A percentile compares a stretch with the other conserved stretches of the same genome.
These are phyloP conservation scores for Heliconius hermathena DNA, from an alignment of 1,140 invertebrate species.

Conservation along the genomic window DNA sequence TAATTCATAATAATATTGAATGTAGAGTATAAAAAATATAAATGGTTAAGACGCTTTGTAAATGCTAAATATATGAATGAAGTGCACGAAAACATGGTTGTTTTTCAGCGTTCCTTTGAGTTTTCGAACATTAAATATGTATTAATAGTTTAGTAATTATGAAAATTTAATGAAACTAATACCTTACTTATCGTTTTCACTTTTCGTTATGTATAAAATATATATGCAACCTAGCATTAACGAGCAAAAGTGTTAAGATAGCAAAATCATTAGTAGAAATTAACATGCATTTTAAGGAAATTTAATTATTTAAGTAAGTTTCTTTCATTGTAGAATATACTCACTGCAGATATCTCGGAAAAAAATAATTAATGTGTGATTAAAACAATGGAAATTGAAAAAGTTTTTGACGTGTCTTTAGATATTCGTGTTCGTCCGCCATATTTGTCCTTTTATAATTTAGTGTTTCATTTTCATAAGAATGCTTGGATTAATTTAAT, in stretches of 20 bases:
- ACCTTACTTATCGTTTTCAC: constrained; percentile 44
- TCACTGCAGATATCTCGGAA: constrained; percentile 36
- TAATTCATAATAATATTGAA: background rate
- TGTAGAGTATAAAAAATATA: background rate
- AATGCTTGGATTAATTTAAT: constrained; percentile 26
- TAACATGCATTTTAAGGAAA: constrained; percentile 68
- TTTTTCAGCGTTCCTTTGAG: constrained; percentile 76
- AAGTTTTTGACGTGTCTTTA: constrained; percentile 77
- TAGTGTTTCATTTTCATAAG: constrained; percentile 43
- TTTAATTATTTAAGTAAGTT: constrained; percentile 75
- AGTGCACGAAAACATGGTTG: constrained; percentile 78
- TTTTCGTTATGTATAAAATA: constrained; percentile 60
- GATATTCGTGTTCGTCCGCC: constrained; percentile 71
- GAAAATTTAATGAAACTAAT: constrained; percentile 48
- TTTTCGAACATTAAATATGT: constrained; percentile 58
- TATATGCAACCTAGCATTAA: constrained; percentile 73
- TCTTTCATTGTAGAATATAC: constrained; percentile 35
- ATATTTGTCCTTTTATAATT: constrained; percentile 78
- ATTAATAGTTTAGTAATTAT: constrained; percentile 52
- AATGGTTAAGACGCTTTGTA: constrained; percentile 34
- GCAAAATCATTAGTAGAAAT: constrained; percentile 65
- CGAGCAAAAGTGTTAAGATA: constrained; percentile 66
- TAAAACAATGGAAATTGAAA: constrained; percentile 48
- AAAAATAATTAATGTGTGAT: constrained; percentile 31
- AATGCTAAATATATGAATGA: constrained; percentile 62